Base-by-base conservation (phyloP, 2,888 invertebrate species). In the Hemistola chrysoprasaria region DNA sequence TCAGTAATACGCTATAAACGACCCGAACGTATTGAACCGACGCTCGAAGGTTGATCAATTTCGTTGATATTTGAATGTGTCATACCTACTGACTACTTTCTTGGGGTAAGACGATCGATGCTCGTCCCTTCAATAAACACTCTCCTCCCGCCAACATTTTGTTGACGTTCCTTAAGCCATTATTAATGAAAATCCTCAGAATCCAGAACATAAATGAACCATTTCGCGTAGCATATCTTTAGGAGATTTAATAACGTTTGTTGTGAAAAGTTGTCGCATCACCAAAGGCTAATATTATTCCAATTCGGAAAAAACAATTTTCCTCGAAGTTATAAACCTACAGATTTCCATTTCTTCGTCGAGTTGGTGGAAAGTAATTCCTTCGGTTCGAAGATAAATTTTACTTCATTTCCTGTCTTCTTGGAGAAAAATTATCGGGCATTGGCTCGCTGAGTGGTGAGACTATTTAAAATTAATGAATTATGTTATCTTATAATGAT, bases 401-500 rank as follows among this genome's bases (percentile, higher is more conserved):
- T 82, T 77, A 78, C 72, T 77, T 83, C 78, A 78, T 86, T 85
- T 84, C 80, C 83, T 79, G 78, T 78, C 78, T 77, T 62, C 72
- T 71, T 60, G 65, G 66, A 75, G 71, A 80, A 83, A 85, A 84
- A 85, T 86, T 83, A 85, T 85, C 81, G 80, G 76, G 63, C 77
- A 80, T 85, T 78, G 80, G 72, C 75, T 72, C 65, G 71, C 65
- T 75, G n/a, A n/a, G n/a, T n/a, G 70, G 73, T 72, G 69, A 67
- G 71, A 75, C 75, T 75, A 78, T 86, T 86, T 84, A 78, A 86
- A 87, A 86, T 88, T 88, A 86, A 87, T 87, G 84, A 87, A 85
- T 86, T 85, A 84, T 87, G 83, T 86, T 87, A 87, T 88, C 87
- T 80, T 81, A 85, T 86, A 85, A 87, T 79, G 80, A 82, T 84